Base-by-base conservation (phyloP, 2,113 vertebrate species). In the Aegithalos caudatus region DNA sequence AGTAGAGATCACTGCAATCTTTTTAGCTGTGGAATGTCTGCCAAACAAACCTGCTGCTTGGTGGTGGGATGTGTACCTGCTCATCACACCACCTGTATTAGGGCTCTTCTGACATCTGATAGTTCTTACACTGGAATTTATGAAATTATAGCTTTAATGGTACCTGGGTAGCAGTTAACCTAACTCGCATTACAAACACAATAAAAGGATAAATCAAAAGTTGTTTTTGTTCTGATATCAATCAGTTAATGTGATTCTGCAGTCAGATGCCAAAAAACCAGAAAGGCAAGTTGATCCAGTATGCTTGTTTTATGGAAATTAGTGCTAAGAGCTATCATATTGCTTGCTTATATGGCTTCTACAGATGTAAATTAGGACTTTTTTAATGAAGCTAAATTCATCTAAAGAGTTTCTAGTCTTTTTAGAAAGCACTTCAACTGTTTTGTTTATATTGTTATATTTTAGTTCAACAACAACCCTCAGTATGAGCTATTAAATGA, bases 141-240 rank as follows among this genome's bases (percentile, higher is more conserved):
- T 92, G 37, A 70, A 62, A 64, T 92, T 65, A 71, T 10, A 65
- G 81, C 81, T 91, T 77, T 86, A 66, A 50, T 56, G 51, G 64
- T 42, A 37, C 27, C 71, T 64, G 76, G 81, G 85, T 16, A 71
- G 76, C 72, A 96, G 66, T 88, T 91, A 81, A 86, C 56, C 47
- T 72, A 51, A 14, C 81, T 95, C 21, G 1, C 23, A 23, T 76
- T 90, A 21, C 44, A 77, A 90, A 61, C 85, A 70, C 88, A 88
- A 91, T 62, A 47, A 90, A 90, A 66, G 37, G 54, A 86, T 73
- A 87, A 51, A 56, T 73, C 0, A 0, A 57, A 87, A 45, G 67
- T 83, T 95, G 71, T 14, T 96, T 95, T 82, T 90, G 67, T 90
- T 86, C 70, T 81, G 92, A 93, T 94, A 83, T 15, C 47, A 44